These are phyloP conservation scores for Telenomus remus DNA, from an alignment of 1,140 invertebrate species.

Conservation along the genomic window DNA sequence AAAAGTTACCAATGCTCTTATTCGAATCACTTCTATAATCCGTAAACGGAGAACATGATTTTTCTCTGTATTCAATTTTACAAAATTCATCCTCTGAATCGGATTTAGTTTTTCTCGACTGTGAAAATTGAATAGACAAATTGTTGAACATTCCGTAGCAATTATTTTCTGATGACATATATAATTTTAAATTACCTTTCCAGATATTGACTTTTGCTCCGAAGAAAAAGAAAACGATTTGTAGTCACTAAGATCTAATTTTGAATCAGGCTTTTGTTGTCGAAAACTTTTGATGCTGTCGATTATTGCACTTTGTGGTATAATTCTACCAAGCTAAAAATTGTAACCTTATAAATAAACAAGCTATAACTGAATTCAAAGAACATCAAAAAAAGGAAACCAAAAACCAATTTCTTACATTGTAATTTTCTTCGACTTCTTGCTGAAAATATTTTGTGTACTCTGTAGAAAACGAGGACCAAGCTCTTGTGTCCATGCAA, in stretches of 20 bases:
- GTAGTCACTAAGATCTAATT: too few species aligned
- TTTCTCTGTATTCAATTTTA: background rate
- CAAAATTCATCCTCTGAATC: background rate
- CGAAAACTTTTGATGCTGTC: too few species aligned
- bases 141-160: background rate
- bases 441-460: constrained; percentile 67
- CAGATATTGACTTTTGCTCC: background rate
- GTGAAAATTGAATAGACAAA: background rate
- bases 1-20: background rate
- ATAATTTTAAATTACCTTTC: background rate
- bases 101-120: background rate
- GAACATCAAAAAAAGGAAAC: too few species aligned
- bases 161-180: background rate
- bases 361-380: constrained; percentile 8
- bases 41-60: background rate
- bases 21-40: background rate
- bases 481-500: constrained; percentile 66
- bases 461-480: constrained; percentile 64
- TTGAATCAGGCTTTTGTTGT: too few species aligned
- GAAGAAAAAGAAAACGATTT: too few species aligned
- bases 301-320: too few species aligned
- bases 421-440: constrained; percentile 58
- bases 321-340: background rate
- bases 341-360: background rate
- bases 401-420: constrained; percentile 50